Evolutionary conservation across 1,140 invertebrate species (phyloP), one percentile per base, ranked within the genome.

Genomic region (Cephus cinctus): DNA sequence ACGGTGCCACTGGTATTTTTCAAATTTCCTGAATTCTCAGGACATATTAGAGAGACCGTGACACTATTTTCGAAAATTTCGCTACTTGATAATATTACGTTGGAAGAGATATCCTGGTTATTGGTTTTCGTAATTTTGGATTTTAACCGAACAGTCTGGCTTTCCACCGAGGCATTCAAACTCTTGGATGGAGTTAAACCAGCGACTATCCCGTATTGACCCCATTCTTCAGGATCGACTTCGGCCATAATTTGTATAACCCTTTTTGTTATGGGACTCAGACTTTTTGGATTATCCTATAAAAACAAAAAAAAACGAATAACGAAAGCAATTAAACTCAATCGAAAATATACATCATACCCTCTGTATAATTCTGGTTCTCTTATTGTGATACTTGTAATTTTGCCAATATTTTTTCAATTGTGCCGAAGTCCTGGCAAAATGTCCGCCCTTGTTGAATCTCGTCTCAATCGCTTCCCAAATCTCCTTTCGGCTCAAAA

Each of bases 321-420:
- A n/a, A n/a, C n/a, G n/a, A n/a, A n/a, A n/a, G 14, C 27, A 30
- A 30, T 27, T 8, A n/a, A 27, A 27, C 8, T 27, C n/a, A n/a
- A 27, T 27, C n/a, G 25, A 11, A 30, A 30, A 12, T 12, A 30
- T 11, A 30, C 27, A 12, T 30, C 2, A n/a, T 36, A 36, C 34
- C 34, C 19, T 36, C 9, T 36, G 34, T 4, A 11, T 36, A 36
- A 15, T 36, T 15, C 36, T 51, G 2, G 56, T 45, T 25, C 49
- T 50, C 25, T 53, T 61, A 39, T 50, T 54, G 9, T 61, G 59
- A 4, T 61, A 61, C 34, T 61, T 61, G 51, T 61, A 61, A 11
- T 61, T 61, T 31, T 61, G 59, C 59, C 59, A 61, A 15, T 61
- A 61, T 21, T 61, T 61, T 35, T 61, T 61, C 2, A 61, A 30